Evolutionary conservation across 1,140 invertebrate genomes (phyloP), one percentile per base, ranked within the genome.

Genomic region (Manduca sexta): DNA sequence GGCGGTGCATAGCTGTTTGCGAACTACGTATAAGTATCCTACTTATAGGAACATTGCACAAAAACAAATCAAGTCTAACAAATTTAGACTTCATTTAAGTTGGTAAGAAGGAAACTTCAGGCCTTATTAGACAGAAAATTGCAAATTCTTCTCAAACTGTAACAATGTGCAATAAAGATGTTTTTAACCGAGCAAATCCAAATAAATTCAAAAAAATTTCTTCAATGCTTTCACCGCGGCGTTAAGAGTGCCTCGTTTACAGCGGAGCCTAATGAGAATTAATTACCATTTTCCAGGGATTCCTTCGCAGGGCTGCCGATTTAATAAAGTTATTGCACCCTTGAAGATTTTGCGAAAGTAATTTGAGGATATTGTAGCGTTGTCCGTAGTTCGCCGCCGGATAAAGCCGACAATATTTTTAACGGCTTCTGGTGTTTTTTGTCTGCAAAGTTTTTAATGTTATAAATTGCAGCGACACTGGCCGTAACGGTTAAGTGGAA

Each of bases 211-310:
- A 4, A 12, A 38, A 40, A 45, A 37, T 46, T 11, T 44, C 21
- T 45, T 48, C 38, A 47, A 50, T 21, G 34, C 52, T 51, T 57
- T 59, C 21, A 15, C 12, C 26, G 37, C 38, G 52, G 33, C 47
- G 37, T 45, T 52, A 51, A 59, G 63, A 53, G 45, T 51, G 57
- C 55, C 53, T 35, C 46, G 51, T 52, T 54, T 31, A 41, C 35
- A 50, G 39, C 33, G 31, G 26, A 16, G 37, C 30, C 52, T 56
- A 64, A 65, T 66, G 57, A 60, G 65, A 65, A 69, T 69, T 63
- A 59, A 69, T 66, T 54, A 54, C 45, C 43, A 37, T 35, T 46
- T 43, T 38, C 30, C 18, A 30, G 29, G 43, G 48, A 59, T 55
- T 54, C 49, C 55, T 56, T 49, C 45, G 46, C 46, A 31, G 49